Percentiles rank a stretch among this genome's conserved stretches.
These are phyloP conservation scores for Chionodraco myersi DNA, from an alignment of 2,113 vertebrate genomes.

Conservation along the genomic window DNA sequence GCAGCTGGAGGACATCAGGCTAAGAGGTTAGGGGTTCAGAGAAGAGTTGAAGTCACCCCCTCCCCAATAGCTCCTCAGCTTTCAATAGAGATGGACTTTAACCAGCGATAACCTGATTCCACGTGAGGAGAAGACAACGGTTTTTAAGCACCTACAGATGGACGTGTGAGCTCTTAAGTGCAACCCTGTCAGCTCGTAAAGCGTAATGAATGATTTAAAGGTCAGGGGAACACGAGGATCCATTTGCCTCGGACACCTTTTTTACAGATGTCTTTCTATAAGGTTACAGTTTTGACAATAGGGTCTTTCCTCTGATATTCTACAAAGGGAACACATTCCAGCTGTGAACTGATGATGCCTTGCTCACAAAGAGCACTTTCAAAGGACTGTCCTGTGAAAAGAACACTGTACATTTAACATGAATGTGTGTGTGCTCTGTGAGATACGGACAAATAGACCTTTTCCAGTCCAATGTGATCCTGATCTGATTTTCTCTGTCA, in stretches of 20 bases:
- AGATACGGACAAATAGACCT: background rate
- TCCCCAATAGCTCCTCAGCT: conserved; percentile 51
- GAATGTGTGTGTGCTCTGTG: background rate
- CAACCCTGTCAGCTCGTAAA: conserved; percentile 10
- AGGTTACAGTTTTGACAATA: conserved; percentile 21
- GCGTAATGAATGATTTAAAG: conserved; percentile 43
- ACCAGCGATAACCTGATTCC: conserved; percentile 49
- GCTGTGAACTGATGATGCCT: conserved; percentile 1
- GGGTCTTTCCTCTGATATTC: background rate
- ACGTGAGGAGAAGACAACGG: conserved; percentile 13
- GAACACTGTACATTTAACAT: background rate
- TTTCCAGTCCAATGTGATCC: conserved; percentile 16
- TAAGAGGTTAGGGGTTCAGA: conserved; percentile 48
- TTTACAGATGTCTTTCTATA: conserved; percentile 22
- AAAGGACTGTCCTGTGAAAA: background rate
- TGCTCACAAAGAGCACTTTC: background rate
- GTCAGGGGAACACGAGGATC: conserved; percentile 38
- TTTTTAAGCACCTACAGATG: conserved; percentile 51
- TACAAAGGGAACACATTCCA: conserved; percentile 18
- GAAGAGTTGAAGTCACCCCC: conserved; percentile 33
- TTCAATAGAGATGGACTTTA: conserved; percentile 67
- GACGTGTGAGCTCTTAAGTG: conserved; percentile 32
- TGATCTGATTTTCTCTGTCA: conserved; percentile 56
- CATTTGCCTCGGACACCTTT: conserved; percentile 18
- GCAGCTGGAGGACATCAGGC: conserved; percentile 60